These are phyloP conservation scores for Leucoraja erinaceus DNA, from an alignment of 2,113 vertebrate genomes.

Conservation along the genomic window DNA sequence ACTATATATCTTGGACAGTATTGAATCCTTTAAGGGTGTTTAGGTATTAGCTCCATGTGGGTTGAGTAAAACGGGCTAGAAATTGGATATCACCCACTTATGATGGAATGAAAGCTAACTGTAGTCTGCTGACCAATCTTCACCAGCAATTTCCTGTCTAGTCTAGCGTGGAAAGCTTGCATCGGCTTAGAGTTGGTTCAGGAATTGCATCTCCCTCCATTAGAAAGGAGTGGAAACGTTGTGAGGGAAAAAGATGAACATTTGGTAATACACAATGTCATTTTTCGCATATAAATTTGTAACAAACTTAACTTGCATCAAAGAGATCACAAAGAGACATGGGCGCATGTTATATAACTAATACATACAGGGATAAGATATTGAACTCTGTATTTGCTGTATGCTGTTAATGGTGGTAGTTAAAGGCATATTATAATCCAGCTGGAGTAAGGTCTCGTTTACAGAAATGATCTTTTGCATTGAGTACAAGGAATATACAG, in stretches of 20 bases:
- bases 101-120: too few species aligned
- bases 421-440: neutral
- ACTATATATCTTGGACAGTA: too few species aligned
- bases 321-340: neutral
- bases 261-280: neutral
- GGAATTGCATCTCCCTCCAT: too few species aligned
- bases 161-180: too few species aligned
- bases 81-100: too few species aligned
- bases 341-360: neutral
- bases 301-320: neutral
- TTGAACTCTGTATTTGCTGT: neutral
- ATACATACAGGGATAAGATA: too few species aligned
- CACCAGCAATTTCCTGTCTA: too few species aligned
- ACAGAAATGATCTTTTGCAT: neutral
- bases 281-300: neutral
- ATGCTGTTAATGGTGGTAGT: neutral
- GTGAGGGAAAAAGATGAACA: too few species aligned
- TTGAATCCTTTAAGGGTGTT: neutral
- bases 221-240: too few species aligned
- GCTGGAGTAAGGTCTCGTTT: neutral
- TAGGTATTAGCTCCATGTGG: neutral
- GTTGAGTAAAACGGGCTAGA: neutral
- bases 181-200: too few species aligned
- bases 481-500: neutral
- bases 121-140: too few species aligned